These are phyloP conservation scores for Chaetodon trifasciatus DNA, from an alignment of 2,797 vertebrate genomes.

Conservation along the genomic window DNA sequence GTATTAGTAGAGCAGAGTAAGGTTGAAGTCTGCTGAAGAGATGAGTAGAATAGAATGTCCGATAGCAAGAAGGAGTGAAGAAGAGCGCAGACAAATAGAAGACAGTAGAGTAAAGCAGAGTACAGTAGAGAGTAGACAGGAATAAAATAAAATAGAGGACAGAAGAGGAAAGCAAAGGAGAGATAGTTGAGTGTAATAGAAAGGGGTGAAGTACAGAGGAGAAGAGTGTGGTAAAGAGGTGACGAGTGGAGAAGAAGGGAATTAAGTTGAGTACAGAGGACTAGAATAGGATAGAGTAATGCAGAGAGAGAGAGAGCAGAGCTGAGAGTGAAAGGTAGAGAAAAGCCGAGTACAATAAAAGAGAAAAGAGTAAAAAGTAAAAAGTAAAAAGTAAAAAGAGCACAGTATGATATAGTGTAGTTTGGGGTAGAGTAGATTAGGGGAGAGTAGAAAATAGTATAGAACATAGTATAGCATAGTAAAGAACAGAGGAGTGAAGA, in stretches of 20 bases:
- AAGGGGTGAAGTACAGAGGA: background rate
- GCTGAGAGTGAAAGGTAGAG: conserved; percentile 3
- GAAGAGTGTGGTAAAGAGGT: background rate
- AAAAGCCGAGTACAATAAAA: conserved; percentile 29
- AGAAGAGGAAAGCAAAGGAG: background rate
- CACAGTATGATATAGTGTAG: background rate
- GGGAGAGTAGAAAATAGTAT: too few species aligned
- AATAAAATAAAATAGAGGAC: background rate
- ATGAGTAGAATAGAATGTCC: background rate
- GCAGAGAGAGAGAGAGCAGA: conserved; percentile 13
- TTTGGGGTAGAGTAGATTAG: too few species aligned
- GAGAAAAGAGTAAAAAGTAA: background rate
- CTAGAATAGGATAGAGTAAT: background rate
- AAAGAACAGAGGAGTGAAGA: background rate
- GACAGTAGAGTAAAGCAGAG: background rate
- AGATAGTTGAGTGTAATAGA: background rate
- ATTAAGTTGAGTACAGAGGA: background rate
- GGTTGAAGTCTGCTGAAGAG: background rate
- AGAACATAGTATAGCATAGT: background rate
- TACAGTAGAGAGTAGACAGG: background rate
- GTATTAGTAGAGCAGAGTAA: conserved; percentile 11
- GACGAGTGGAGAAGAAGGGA: background rate
- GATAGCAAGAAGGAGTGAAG: background rate
- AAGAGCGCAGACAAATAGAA: background rate
- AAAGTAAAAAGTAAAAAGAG: background rate